These are phyloP conservation scores for Synergus umbraculus DNA, from an alignment of 2,888 invertebrate species.

Conservation along the genomic window DNA sequence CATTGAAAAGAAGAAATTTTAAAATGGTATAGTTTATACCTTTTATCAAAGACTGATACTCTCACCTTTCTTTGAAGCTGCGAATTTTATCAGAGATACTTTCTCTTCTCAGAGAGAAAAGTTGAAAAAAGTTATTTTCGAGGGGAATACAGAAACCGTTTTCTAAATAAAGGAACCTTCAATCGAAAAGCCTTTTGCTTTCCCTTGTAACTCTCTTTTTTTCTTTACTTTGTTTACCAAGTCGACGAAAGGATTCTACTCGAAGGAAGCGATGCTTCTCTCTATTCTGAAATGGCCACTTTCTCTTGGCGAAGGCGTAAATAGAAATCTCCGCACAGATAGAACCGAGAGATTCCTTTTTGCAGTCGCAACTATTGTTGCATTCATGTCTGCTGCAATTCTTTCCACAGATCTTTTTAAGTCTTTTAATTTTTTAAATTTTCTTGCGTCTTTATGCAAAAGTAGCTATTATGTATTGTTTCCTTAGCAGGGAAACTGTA, in stretches of 20 bases:
- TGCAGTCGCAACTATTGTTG: neutral
- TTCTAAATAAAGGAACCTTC: too few species aligned
- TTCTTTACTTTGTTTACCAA: slow-evolving; percentile 7
- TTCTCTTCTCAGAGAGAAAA: too few species aligned
- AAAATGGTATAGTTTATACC: too few species aligned
- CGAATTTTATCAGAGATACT: too few species aligned
- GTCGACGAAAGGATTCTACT: neutral
- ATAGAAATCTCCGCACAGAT: slow-evolving; percentile 19
- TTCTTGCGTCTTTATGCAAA: neutral
- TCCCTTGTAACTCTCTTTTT: neutral
- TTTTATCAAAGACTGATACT: too few species aligned
- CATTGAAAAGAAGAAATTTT: too few species aligned
- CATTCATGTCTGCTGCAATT: neutral
- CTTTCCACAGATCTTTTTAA: neutral
- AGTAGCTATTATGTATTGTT: neutral
- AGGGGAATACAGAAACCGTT: too few species aligned
- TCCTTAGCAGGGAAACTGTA: too few species aligned
- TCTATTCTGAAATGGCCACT: slow-evolving; percentile 4
- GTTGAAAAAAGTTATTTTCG: too few species aligned
- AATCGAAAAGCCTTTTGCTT: too few species aligned
- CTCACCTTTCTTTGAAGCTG: too few species aligned
- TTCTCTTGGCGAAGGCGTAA: slow-evolving; percentile 9
- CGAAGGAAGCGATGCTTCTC: slow-evolving; percentile 4
- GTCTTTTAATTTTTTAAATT: neutral
- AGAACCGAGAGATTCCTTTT: neutral